Percentiles rank a stretch among this genome's conserved stretches.
phyloP scores from a whole-genome alignment of 2,113 vertebrate species.

The Plestiodon gilberti region DNA sequence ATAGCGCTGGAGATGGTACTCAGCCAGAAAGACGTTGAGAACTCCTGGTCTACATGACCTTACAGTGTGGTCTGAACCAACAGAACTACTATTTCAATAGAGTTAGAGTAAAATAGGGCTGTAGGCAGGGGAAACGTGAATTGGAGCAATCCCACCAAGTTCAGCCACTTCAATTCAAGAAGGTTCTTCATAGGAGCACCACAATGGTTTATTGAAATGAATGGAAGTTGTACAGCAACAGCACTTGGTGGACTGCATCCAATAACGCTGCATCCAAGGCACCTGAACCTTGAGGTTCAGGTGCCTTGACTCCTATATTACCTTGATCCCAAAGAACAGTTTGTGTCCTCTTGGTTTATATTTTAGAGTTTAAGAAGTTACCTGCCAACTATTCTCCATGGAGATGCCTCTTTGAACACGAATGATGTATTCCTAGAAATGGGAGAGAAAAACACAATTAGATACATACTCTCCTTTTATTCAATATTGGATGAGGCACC shows the following conservation, averaged over 20 bases:
- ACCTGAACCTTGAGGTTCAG: neutral
- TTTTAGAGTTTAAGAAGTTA: conserved; percentile 68
- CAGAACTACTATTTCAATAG: neutral
- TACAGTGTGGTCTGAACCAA: neutral
- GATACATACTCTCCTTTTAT: neutral
- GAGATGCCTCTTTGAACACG: conserved; percentile 95
- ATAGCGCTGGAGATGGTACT: no score
- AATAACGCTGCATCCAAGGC: no score
- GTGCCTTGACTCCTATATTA: neutral
- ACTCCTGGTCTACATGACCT: no score
- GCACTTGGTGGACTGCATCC: neutral
- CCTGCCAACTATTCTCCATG: conserved; percentile 96
- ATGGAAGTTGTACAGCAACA: neutral
- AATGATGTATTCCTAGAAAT: conserved; percentile 93
- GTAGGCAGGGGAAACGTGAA: neutral
- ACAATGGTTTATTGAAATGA: neutral
- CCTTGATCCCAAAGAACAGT: conserved; percentile 5
- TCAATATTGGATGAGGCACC: no score
- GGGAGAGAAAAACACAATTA: conserved; percentile 12
- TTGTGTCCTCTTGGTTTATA: neutral
- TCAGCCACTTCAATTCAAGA: neutral
- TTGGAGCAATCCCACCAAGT: neutral
- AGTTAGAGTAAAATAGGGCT: neutral
- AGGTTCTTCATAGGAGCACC: neutral
- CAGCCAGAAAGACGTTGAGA: no score